These are phyloP conservation scores for Cuniculus paca DNA, from an alignment of 2,797 vertebrate genomes.

Conservation along the genomic window DNA sequence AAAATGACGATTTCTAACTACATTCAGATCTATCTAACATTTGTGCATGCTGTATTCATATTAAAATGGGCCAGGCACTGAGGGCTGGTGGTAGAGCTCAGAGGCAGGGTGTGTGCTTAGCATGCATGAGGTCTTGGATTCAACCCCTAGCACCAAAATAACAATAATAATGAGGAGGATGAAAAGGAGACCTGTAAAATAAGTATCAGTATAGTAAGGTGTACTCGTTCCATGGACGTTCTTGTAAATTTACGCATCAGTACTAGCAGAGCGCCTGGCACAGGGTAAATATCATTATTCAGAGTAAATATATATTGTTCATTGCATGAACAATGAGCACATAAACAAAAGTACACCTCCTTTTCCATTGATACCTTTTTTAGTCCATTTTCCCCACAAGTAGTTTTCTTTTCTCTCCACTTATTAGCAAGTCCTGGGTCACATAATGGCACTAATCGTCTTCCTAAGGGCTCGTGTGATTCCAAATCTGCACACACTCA, in stretches of 20 bases:
- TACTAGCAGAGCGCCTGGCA: neutral
- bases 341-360: neutral
- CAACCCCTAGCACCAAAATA: neutral
- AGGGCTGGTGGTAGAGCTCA: neutral
- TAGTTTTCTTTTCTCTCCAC: neutral
- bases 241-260: neutral
- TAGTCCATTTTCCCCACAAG: neutral
- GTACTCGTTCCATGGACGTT: neutral
- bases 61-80: constrained; percentile 5
- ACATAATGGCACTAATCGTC: neutral
- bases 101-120: no score
- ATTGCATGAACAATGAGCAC: neutral
- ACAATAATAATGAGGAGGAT: neutral
- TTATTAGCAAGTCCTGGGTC: neutral
- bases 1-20: constrained; percentile 40
- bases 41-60: neutral
- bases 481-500: neutral
- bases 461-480: neutral
- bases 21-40: constrained; percentile 65
- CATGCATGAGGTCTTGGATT: neutral
- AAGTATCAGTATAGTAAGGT: neutral
- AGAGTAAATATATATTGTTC: no score
- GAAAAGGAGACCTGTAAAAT: neutral
- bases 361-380: neutral
- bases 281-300: neutral